Evolutionary conservation across 2,113 vertebrate genomes (phyloP), one percentile per base, ranked within the genome.

Genomic region (Procavia capensis): DNA sequence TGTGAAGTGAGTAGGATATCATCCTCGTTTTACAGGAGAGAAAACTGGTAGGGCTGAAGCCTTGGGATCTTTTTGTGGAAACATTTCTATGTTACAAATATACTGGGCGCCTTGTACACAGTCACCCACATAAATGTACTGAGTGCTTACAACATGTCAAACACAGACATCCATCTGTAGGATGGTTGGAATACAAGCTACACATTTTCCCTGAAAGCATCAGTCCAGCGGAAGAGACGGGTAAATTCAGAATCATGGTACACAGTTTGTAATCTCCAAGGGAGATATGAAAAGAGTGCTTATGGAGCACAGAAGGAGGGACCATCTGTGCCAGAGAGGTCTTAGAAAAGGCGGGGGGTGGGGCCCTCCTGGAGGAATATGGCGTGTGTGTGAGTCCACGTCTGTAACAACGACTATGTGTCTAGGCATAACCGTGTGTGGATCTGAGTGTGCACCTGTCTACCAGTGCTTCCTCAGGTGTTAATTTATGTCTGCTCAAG

Each of bases 321-420:
- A 39, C 85, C 94, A 61, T 88, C 83, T 96, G 97, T 76, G 76
- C 61, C 29, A 20, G 31, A 50, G 57, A 43, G 74, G 50, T 74
- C 93, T 94, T 70, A 50, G 89, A 70, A 92, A 89, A 86, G 93
- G 63, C 63, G 34, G 76, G 54, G 66, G 47, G n/a, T 2, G 20
- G 27, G 64, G 61, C 20, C 29, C 27, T 91, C 54, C 57, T 63
- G 80, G 27, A 79, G 85, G 36, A 80, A n/a, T 74, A 39, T 43
- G 43, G 50, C 10, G 5, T 2, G 10, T 3, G 36, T 50, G 34
- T 63, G 47, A 25, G 63, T n/a, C 34, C 36, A 10, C 22, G 54
- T 61, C 5, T 75, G 74, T 74, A 81, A 39, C 64, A 14, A 6
- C 39, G 39, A 74, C 4, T 1, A 5, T 9, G 24, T 54, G 31